A percentile compares a stretch with the other conserved stretches of the same genome.
Conservation (phyloP, 2,797 vertebrate species). For the Glyptemys insculpta region DNA sequence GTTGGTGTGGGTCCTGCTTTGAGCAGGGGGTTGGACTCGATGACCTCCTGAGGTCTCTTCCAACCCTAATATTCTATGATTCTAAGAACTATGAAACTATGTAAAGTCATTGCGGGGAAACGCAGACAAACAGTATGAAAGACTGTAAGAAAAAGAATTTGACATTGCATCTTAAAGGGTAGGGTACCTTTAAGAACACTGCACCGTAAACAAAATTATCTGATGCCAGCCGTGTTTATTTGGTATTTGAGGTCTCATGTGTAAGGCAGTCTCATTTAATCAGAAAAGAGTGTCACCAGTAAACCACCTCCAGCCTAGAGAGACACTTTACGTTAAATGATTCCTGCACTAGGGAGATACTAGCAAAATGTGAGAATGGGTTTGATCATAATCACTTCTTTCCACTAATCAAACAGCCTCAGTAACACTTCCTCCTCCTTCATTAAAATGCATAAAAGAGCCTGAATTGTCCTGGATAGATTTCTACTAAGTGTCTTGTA, state of each 20-base stretch:
- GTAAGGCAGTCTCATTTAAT: constrained; percentile 70
- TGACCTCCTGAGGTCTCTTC: too few relatives aligned
- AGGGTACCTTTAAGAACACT: constrained; percentile 55
- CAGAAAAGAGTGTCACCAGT: constrained; percentile 65
- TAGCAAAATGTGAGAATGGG: not conserved
- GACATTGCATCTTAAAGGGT: constrained; percentile 70
- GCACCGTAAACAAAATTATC: constrained; percentile 70
- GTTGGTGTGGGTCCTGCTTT: too few relatives aligned
- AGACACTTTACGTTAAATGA: constrained; percentile 50
- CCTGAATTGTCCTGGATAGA: not conserved
- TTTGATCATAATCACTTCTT: constrained; percentile 30
- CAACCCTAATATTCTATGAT: too few relatives aligned
- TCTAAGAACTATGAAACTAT: not conserved
- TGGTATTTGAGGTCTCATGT: constrained; percentile 72
- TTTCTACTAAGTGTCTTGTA: not conserved
- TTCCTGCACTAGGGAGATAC: constrained; percentile 1
- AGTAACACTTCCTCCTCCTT: not conserved
- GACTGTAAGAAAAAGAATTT: not conserved
- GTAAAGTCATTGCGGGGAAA: constrained; percentile 43
- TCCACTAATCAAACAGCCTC: not conserved
- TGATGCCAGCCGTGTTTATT: constrained; percentile 74
- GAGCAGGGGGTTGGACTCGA: too few relatives aligned
- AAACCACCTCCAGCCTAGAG: constrained; percentile 57
- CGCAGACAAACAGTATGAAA: constrained; percentile 56
- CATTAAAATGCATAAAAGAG: not conserved